phyloP scores from a whole-genome alignment of 1,140 invertebrate species.

The Drosophila leontia region DNA sequence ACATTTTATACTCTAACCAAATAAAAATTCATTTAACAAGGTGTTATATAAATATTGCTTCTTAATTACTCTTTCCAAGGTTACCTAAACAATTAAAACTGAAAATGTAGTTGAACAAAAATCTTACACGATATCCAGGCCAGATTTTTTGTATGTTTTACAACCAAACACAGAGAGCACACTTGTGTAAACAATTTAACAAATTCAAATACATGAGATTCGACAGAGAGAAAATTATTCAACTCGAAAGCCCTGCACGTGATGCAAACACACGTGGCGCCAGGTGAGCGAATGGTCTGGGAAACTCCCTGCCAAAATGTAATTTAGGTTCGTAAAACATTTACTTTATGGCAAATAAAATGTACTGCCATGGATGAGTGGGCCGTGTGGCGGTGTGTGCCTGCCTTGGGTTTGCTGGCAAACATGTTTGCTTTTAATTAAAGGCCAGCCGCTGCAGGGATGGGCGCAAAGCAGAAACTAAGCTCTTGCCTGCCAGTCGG shows the following conservation, averaged over 20 bases:
- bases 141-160: conserved; percentile 1
- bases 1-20: background rate
- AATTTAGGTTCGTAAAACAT: conserved; percentile 52
- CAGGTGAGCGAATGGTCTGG: background rate
- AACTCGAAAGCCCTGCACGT: conserved; percentile 26
- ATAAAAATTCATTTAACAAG: background rate
- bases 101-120: background rate
- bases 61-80: background rate
- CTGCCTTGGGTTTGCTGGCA: conserved; percentile 62
- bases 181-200: conserved; percentile 41
- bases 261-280: conserved; percentile 39
- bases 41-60: background rate
- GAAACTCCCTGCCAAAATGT: conserved; percentile 32
- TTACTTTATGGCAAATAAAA: conserved; percentile 58
- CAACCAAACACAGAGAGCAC: conserved; percentile 13
- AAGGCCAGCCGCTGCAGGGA: conserved; percentile 34
- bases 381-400: background rate
- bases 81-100: background rate
- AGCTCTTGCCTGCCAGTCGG: conserved; percentile 31
- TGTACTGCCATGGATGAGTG: conserved; percentile 18
- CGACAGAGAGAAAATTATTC: conserved; percentile 40
- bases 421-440: conserved; percentile 80
- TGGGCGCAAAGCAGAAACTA: conserved; percentile 8
- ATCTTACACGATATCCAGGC: background rate
- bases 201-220: conserved; percentile 38